Conservation (phyloP, 2,888 invertebrate genomes). For the Spisula solida region DNA sequence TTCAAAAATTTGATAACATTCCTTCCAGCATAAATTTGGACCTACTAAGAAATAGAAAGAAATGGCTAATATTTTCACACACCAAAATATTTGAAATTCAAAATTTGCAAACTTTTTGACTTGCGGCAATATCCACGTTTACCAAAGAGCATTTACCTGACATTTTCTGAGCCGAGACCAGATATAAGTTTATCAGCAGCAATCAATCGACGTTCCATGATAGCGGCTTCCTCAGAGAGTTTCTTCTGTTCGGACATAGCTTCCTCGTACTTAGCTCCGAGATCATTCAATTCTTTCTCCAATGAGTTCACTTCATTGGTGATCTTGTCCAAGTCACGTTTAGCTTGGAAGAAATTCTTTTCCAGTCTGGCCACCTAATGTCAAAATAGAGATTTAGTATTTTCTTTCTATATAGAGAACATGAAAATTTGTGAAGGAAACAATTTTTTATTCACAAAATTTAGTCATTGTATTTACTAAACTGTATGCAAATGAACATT, state of each 20-base stretch:
- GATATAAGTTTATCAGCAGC: conserved; percentile 96
- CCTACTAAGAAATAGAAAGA: too few species aligned
- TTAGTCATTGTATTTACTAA: too few species aligned
- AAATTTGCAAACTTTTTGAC: too few species aligned
- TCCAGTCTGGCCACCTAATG: conserved; percentile 92
- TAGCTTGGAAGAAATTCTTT: conserved; percentile 90
- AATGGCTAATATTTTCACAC: too few species aligned
- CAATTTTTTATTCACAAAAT: too few species aligned
- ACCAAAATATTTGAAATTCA: too few species aligned
- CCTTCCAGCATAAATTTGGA: too few species aligned
- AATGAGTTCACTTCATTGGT: conserved; percentile 92
- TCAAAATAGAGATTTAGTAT: neutral
- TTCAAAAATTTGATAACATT: too few species aligned
- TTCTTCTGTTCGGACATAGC: conserved; percentile 92
- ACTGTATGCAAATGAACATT: too few species aligned
- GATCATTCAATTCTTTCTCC: conserved; percentile 91
- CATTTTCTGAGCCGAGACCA: conserved; percentile 94
- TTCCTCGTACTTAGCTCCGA: conserved; percentile 93
- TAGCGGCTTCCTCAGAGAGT: conserved; percentile 93
- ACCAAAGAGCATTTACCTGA: conserved; percentile 88
- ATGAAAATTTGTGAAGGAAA: too few species aligned
- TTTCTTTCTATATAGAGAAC: too few species aligned
- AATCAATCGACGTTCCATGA: conserved; percentile 93
- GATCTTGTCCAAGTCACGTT: conserved; percentile 91
- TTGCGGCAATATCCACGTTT: too few species aligned